Percentiles rank a stretch among this genome's conserved stretches.
Conservation (phyloP, 2,113 vertebrate genomes). For the Centropus unirufus region DNA sequence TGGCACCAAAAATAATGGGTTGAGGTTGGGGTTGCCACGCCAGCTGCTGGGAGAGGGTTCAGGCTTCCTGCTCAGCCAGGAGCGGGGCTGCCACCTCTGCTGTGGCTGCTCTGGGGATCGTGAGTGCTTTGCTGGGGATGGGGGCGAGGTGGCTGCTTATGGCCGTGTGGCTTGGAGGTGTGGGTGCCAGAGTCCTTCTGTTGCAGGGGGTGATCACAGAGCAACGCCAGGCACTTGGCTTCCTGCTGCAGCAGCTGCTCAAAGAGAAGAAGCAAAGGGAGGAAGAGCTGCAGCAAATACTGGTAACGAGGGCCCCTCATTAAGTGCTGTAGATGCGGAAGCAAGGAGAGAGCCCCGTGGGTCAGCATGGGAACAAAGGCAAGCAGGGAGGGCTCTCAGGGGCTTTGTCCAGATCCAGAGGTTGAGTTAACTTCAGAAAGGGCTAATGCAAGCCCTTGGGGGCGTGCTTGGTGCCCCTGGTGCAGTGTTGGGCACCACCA, state of each 20-base stretch:
- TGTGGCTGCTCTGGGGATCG: background rate
- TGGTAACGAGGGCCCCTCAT: constrained; percentile 76
- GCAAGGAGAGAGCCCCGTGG: background rate
- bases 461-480: background rate
- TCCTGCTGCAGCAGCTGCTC: constrained; percentile 90
- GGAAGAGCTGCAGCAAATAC: constrained; percentile 84
- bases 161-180: accelerated
- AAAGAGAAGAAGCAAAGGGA: constrained; percentile 93
- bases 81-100: background rate
- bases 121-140: background rate
- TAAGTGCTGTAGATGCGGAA: background rate
- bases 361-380: background rate
- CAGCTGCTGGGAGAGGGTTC: background rate
- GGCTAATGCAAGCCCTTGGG: accelerated
- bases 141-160: background rate
- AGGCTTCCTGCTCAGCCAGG: background rate
- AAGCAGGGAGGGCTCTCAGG: background rate
- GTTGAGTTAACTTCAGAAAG: background rate
- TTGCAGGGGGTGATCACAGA: constrained; percentile 85
- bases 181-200: constrained; percentile 5
- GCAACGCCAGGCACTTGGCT: constrained; percentile 83
- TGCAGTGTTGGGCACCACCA: background rate
- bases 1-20: background rate
- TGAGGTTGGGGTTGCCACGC: background rate
- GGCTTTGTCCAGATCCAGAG: background rate